Base-by-base conservation (phyloP, 2,888 invertebrate species). In the Gisinianus flammeolus region DNA sequence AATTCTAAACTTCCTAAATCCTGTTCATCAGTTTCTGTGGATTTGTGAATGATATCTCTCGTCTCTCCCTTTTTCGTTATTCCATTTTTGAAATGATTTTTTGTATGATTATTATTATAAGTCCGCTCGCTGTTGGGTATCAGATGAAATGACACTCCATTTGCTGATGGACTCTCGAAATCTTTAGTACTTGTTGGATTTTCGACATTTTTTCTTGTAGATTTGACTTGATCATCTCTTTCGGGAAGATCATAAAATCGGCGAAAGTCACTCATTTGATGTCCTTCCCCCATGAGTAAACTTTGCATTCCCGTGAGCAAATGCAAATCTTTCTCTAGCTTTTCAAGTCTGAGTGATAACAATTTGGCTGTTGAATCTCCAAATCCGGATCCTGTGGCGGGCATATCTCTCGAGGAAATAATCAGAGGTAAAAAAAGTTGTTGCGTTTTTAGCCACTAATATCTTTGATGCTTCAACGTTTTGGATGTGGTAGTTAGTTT, bases 311-410 rank as follows among this genome's bases (percentile, higher is more conserved):
- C 78, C 8, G 81, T 58, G 4, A 83, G 12, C 3, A 82, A 66
- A 22, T 81, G 73, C 8, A 83, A 76, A 54, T 83, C 83, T 22
- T 78, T 74, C 69, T 82, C 82, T 12, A 82, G 58, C 35, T 79
- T 81, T 44, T 83, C 78, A 5, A 82, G 54, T 28, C 83, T 74
- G 12, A 67, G 5, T 22, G 72, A 62, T 16, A 73, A 16, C 22
- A 31, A 33, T 16, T 62, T 58, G n/a, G 72, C 28, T n/a, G 62
- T 30, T 30, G 71, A n/a, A n/a, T n/a, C n/a, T n/a, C n/a, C n/a
- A n/a, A n/a, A n/a, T n/a, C n/a, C n/a, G n/a, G n/a, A n/a, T n/a
- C n/a, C n/a, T n/a, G n/a, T n/a, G n/a, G n/a, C n/a, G n/a, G n/a
- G n/a, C n/a, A n/a, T n/a, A n/a, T n/a, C n/a, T n/a, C n/a, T n/a